phyloP scores from a whole-genome alignment of 2,797 vertebrate genomes.

The Sebastes alutus region DNA sequence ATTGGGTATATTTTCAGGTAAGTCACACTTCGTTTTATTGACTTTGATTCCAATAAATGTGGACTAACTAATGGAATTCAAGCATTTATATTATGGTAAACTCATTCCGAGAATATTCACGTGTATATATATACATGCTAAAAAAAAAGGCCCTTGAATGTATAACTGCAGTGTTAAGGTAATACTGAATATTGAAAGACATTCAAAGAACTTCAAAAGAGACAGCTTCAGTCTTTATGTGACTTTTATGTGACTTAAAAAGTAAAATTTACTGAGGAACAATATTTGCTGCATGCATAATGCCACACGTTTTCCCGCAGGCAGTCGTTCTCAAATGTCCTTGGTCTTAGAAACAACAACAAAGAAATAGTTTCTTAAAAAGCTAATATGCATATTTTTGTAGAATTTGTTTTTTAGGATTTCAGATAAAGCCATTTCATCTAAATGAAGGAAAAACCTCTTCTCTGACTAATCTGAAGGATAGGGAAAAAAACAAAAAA shows the following conservation, averaged over 20 bases:
- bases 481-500: neutral
- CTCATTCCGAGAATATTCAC: neutral
- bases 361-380: neutral
- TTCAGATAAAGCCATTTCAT: constrained; percentile 1
- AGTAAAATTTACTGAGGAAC: neutral
- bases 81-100: neutral
- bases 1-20: neutral
- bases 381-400: neutral
- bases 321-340: neutral
- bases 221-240: neutral
- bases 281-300: constrained; percentile 13
- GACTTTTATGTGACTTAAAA: neutral
- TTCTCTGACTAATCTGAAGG: neutral
- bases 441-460: neutral
- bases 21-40: neutral
- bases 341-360: neutral
- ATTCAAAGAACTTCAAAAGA: neutral
- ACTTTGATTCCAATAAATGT: neutral
- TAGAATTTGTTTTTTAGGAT: neutral
- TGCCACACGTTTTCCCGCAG: neutral
- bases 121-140: neutral
- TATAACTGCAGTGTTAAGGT: neutral
- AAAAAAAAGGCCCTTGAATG: neutral
- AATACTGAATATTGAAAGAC: neutral
- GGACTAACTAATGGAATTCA: neutral